Evolutionary conservation across 2,888 invertebrate genomes (phyloP), one percentile per base, ranked within the genome.

Genomic region (Sarcophaga caerulescens): DNA sequence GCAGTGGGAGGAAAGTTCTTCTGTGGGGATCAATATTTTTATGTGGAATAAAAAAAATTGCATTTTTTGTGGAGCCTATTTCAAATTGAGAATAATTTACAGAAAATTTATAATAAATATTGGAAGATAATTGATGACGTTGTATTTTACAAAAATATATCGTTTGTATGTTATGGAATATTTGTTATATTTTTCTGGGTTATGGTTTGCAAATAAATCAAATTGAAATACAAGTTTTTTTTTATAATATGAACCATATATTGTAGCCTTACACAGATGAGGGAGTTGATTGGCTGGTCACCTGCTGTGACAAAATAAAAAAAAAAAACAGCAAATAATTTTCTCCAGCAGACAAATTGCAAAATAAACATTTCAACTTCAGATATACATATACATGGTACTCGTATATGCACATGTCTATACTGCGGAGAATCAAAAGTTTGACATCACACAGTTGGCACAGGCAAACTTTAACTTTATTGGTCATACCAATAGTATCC

Each of bases 381-480:
- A 25, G 14, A 52, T 17, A 52, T 8, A n/a, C 2, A 6, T 35
- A 35, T 6, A 2, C 0, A 10, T 8, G 35, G 10, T 2, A 35
- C 35, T 35, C 35, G 10, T 35, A 66, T 44, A n/a, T 66, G 44
- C 21, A 12, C 21, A 21, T 62, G 4, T 12, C 44, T 62, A 75
- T 35, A 76, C 19, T 82, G 84, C 69, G 47, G 66, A 77, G 62
- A 63, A 80, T 74, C 74, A 80, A 83, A 85, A 81, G 59, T 81
- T 83, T 81, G 85, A 77, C 80, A 77, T 65, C 63, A 59, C 69
- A 74, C 77, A 68, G 80, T 74, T 83, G 73, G 44, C 63, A 52
- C 63, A 78, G 14, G 69, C 60, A 71, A 78, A 77, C 62, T 35
- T 25, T 57, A 74, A 62, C 21, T 70, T 83, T 45, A 75, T 68